These are phyloP conservation scores for Operophtera brumata DNA, from an alignment of 2,888 invertebrate genomes.

Conservation along the genomic window DNA sequence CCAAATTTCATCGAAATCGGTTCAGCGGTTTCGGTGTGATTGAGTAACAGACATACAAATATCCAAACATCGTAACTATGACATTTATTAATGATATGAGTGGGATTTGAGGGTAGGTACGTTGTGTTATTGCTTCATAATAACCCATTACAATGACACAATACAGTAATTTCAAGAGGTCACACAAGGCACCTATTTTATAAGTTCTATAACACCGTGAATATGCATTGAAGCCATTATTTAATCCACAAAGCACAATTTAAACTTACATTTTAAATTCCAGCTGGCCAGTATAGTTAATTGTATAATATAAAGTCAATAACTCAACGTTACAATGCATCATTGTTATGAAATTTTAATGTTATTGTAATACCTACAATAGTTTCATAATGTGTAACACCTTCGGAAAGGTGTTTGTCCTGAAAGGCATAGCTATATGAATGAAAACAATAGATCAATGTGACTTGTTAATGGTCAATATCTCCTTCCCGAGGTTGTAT, in stretches of 20 bases:
- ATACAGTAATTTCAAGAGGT: conserved; percentile 40
- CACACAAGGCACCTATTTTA: conserved; percentile 37
- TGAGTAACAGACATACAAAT: too few species aligned
- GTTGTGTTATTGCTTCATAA: too few species aligned
- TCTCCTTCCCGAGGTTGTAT: not conserved
- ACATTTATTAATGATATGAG: too few species aligned
- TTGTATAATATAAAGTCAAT: conserved; percentile 23
- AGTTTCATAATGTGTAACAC: conserved; percentile 6
- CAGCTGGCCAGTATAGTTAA: conserved; percentile 2
- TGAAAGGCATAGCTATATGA: conserved; percentile 6
- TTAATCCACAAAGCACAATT: conserved; percentile 13
- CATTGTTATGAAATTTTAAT: conserved; percentile 20
- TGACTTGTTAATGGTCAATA: not conserved
- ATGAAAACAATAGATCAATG: conserved; percentile 12
- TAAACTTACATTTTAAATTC: conserved; percentile 16
- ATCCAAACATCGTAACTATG: too few species aligned
- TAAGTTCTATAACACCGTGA: conserved; percentile 34
- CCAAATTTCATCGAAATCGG: too few species aligned
- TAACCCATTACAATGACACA: conserved; percentile 40
- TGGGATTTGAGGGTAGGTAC: too few species aligned
- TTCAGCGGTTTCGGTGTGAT: too few species aligned
- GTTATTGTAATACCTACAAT: conserved; percentile 11
- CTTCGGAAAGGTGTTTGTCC: conserved; percentile 11
- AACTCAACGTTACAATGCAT: conserved; percentile 15
- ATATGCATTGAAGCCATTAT: conserved; percentile 8